Percentiles rank a stretch among this genome's conserved stretches.
phyloP scores from a whole-genome alignment of 2,888 invertebrate species.

The Gortyna flavago region DNA sequence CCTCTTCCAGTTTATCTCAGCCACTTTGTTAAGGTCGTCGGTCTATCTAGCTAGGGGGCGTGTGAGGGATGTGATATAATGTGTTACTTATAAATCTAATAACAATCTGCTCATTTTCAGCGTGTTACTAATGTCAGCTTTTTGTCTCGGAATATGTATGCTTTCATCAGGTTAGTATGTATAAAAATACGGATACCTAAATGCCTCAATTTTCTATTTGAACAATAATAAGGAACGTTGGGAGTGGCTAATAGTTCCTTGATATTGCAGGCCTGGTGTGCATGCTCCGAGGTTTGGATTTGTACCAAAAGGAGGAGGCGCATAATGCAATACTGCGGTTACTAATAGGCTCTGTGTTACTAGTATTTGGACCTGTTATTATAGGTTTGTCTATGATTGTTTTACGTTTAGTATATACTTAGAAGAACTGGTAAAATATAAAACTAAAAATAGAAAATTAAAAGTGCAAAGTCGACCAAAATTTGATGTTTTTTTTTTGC shows the following conservation, averaged over 20 bases:
- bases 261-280: slow-evolving; percentile 45
- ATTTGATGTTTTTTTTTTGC: slow-evolving; percentile 6
- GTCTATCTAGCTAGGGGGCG: background rate
- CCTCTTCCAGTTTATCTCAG: background rate
- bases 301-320: slow-evolving; percentile 43
- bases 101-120: slow-evolving; percentile 41
- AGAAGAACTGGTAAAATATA: background rate
- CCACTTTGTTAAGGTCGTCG: background rate
- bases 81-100: background rate
- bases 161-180: slow-evolving; percentile 48
- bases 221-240: slow-evolving; percentile 18
- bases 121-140: slow-evolving; percentile 49
- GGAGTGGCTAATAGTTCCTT: slow-evolving; percentile 36
- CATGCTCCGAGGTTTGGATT: slow-evolving; percentile 42
- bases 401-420: slow-evolving; percentile 23
- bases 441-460: background rate
- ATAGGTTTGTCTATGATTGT: slow-evolving; percentile 37
- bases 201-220: background rate
- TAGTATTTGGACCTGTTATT: slow-evolving; percentile 45
- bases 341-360: slow-evolving; percentile 39
- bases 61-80: background rate
- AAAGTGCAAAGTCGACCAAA: slow-evolving; percentile 6
- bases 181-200: background rate
- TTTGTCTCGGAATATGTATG: slow-evolving; percentile 53
- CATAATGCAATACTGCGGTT: slow-evolving; percentile 51